phyloP scores from a whole-genome alignment of 2,797 vertebrate species.

The Falco peregrinus region DNA sequence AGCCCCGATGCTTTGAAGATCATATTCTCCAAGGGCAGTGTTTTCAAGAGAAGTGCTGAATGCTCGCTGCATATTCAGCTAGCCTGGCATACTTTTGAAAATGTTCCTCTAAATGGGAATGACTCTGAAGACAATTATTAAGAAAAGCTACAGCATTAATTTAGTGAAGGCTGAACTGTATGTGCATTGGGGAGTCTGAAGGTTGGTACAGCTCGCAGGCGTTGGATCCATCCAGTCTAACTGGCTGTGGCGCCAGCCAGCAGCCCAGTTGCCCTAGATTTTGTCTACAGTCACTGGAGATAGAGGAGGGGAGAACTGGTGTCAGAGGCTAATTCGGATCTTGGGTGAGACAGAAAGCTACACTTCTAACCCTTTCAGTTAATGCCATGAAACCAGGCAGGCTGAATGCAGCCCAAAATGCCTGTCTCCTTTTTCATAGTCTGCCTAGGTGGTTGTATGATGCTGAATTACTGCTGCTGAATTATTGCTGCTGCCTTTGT shows the following conservation, averaged over 20 bases:
- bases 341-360: background rate
- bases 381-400: background rate
- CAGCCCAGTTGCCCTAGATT: background rate
- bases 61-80: rapidly evolving
- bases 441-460: background rate
- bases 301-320: background rate
- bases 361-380: background rate
- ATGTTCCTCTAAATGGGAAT: background rate
- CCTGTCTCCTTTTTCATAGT: too few relatives aligned
- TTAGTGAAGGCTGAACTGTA: background rate
- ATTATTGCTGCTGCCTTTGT: background rate
- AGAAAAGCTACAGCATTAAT: slow-evolving; percentile 4
- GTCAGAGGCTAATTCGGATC: background rate
- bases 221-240: background rate
- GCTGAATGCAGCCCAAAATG: background rate
- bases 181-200: background rate
- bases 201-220: background rate
- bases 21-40: background rate
- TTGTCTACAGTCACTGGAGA: background rate
- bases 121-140: background rate
- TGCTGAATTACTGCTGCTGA: background rate
- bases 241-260: background rate
- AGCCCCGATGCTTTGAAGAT: background rate
- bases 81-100: background rate
- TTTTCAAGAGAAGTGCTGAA: background rate